Evolutionary conservation across 2,888 invertebrate species (phyloP), one percentile per base, ranked within the genome.

Genomic region (Cryptocephalus primarius): DNA sequence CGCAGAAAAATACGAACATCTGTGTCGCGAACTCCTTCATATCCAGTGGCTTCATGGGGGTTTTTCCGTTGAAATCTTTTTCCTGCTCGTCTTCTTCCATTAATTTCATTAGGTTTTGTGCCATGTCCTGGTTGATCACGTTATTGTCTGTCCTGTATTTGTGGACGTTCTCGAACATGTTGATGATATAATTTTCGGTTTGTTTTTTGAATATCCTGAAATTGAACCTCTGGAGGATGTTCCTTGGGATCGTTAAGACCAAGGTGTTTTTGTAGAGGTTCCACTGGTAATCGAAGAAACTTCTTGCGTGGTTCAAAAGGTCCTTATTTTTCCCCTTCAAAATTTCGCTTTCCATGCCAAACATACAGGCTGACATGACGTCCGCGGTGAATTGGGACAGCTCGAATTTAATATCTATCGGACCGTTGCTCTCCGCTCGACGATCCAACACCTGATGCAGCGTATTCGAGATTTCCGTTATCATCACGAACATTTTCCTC

Each of bases 311-410:
- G 36, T 53, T 41, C 39, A 57, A 31, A 57, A 80, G 77, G 22
- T 52, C 55, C 0, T 75, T 70, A 48, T 76, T 68, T 1, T 74
- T 65, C 56, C 74, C 69, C 40, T 71, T 68, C 39, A 79, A 72
- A 11, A 75, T 74, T 52, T 79, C 74, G 51, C 75, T 74, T 49
- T 78, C 75, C 9, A 80, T 68, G 12, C 79, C 80, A 57, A 80
- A 79, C 10, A 76, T 78, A 45, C 75, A 73, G 32, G 73, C 74
- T 0, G 74, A 75, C 22, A 79, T 76, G 3, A 78, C 74, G 55
- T 79, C 78, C 66, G 76, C 75, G 0, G 76, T 72, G 54, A 75
- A 78, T 50, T 72, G 43, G 39, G 41, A 34, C 2, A 47, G 10
- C n/a, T 50, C 40, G 11, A 33, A 44, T 22, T 54, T 54, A 36